A percentile compares a stretch with the other conserved stretches of the same genome.
Evolutionary conservation across 1,140 invertebrate species (phyloP).

Genomic region (Apocrypta bakeri): DNA sequence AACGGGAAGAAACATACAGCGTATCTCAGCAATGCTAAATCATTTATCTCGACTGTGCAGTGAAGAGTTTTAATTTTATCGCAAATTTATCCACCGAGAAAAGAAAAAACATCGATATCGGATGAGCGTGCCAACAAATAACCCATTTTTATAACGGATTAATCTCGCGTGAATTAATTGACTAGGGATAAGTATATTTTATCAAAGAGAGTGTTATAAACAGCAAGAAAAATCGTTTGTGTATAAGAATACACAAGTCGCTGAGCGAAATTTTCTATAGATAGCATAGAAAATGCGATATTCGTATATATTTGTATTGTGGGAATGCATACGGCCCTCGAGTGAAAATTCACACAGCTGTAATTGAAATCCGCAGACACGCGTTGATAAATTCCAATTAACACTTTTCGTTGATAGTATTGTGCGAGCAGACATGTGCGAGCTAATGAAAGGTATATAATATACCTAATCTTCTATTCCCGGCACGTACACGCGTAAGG

Average conservation of each 20-base stretch:
- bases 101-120: slow-evolving; percentile 10
- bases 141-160: slow-evolving; percentile 19
- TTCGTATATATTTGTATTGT: not conserved
- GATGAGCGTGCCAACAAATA: slow-evolving; percentile 7
- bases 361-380: not conserved
- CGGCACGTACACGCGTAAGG: too few relatives aligned
- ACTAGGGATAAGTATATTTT: slow-evolving; percentile 4
- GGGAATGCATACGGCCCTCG: not conserved
- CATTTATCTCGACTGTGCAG: slow-evolving; percentile 18
- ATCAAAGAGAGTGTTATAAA: slow-evolving; percentile 6
- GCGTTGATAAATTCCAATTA: slow-evolving; percentile 18
- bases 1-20: too few relatives aligned
- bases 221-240: not conserved
- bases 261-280: not conserved
- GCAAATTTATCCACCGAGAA: not conserved
- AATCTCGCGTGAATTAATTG: slow-evolving; percentile 19
- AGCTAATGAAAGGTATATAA: not conserved
- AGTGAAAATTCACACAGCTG: not conserved
- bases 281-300: not conserved
- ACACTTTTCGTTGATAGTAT: not conserved
- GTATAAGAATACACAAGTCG: not conserved
- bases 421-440: not conserved
- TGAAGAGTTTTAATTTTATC: not conserved
- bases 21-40: not conserved
- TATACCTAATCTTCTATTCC: not conserved